These are phyloP conservation scores for Octopus bimaculoides DNA, from an alignment of 1,140 invertebrate species.

Conservation along the genomic window DNA sequence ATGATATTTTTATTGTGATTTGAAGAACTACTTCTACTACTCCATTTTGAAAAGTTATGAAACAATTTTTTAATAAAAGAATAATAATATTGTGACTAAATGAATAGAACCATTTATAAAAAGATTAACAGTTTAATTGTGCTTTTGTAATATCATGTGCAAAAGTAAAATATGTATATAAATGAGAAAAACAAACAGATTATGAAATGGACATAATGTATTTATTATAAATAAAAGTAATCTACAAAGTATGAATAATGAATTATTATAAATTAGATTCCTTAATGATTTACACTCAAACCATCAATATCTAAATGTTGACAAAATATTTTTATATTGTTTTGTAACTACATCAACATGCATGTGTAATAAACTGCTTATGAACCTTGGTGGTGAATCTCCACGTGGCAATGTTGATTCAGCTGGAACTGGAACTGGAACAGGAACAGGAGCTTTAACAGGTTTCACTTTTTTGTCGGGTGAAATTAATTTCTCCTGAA, in stretches of 20 bases:
- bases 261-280: neutral
- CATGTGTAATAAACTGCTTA: conserved; percentile 14
- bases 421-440: neutral
- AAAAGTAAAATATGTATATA: neutral
- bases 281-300: neutral
- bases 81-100: too few species aligned
- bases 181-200: conserved; percentile 8
- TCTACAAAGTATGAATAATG: conserved; percentile 10
- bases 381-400: conserved; percentile 15
- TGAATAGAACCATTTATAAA: too few species aligned
- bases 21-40: too few species aligned
- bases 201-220: neutral
- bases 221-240: conserved; percentile 11
- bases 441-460: neutral
- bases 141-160: too few species aligned
- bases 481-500: neutral
- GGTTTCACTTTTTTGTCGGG: neutral
- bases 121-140: too few species aligned
- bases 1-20: too few species aligned
- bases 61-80: too few species aligned
- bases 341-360: conserved; percentile 9
- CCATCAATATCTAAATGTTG: neutral
- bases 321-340: conserved; percentile 6
- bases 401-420: neutral
- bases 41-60: too few species aligned